phyloP scores from a whole-genome alignment of 2,113 vertebrate genomes.

The Lipotes vexillifer region DNA sequence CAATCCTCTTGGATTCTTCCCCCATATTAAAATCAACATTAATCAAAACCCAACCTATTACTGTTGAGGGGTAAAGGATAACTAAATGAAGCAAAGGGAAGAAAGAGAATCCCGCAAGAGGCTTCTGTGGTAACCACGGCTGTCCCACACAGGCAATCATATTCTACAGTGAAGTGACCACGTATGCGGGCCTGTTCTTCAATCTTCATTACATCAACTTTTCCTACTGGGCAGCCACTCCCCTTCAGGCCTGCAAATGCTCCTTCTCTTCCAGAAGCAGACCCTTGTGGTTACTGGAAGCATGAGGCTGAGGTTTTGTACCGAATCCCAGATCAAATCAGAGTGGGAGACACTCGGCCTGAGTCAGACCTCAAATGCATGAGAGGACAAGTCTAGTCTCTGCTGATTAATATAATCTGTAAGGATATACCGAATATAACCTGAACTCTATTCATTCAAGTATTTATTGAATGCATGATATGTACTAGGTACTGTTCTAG shows the following conservation, averaged over 20 bases:
- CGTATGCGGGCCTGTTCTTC: accelerated
- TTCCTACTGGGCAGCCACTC: background rate
- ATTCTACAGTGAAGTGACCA: background rate
- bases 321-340: background rate
- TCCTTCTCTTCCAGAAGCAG: background rate
- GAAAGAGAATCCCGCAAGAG: background rate
- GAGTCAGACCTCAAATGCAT: background rate
- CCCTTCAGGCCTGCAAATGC: background rate
- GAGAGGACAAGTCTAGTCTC: background rate
- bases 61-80: background rate
- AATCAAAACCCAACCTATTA: background rate
- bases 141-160: accelerated
- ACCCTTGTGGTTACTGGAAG: background rate
- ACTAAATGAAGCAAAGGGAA: background rate
- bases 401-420: background rate
- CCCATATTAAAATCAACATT: background rate
- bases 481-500: background rate
- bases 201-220: background rate
- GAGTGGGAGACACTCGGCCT: background rate
- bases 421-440: background rate
- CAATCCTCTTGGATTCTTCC: background rate
- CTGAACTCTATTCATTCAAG: background rate
- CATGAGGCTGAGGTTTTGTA: background rate
- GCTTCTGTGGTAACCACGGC: background rate
- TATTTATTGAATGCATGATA: background rate